Evolutionary conservation across 1,140 invertebrate genomes (phyloP), one percentile per base, ranked within the genome.

Genomic region (Drosophila biarmipes): DNA sequence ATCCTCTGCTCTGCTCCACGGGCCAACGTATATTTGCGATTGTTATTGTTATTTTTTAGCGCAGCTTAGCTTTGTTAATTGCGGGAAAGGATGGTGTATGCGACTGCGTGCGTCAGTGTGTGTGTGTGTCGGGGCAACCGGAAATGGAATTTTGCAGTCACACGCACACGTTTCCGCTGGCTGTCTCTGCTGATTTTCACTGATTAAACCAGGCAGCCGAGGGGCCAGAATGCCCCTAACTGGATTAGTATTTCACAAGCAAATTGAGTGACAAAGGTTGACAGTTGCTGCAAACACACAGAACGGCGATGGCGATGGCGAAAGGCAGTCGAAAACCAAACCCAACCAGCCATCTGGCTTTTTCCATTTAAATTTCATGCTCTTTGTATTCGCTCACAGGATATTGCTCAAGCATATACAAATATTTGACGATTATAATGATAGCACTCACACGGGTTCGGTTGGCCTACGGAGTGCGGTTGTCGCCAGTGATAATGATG

Each of bases 201-300:
- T 86, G 81, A 86, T 87, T 86, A 86, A 86, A 78, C 68, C 51
- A 80, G 61, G 73, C 78, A 64, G 49, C 52, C 37, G 34, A 45
- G 31, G 48, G 63, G 49, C 54, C 38, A 40, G 42, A 74, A 56
- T 55, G 61, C 64, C 46, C 67, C 80, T 89, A 84, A 89, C 80
- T 63, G 85, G 84, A 87, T 87, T 87, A 87, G 79, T 78, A 87
- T 87, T 89, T 87, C 84, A 73, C 79, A 87, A 79, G 57, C 59
- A 89, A 87, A 87, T 84, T 81, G 84, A 80, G 75, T 87, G 84
- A 87, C 84, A 87, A 79, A 87, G 84, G 84, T 89, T 87, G 84
- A 89, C 84, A 87, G 84, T 89, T 77, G 69, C 58, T 73, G 78
- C 67, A 69, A 66, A 59, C 66, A 72, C 53, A 72, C 53, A 61